These are phyloP conservation scores for Eubasilissa regina DNA, from an alignment of 1,140 invertebrate species.

Conservation along the genomic window DNA sequence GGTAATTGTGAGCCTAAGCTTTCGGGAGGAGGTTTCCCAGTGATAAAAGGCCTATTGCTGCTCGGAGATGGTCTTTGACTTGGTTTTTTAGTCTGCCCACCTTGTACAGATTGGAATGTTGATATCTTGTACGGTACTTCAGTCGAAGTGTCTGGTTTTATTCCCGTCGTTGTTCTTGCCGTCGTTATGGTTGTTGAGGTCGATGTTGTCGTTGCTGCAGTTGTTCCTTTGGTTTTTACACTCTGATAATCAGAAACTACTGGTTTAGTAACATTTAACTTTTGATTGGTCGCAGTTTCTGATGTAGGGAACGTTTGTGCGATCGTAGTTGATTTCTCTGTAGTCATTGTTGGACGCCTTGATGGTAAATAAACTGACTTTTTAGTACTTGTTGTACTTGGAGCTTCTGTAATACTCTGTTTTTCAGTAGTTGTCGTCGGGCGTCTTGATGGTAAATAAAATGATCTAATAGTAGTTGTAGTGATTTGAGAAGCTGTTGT, in stretches of 20 bases:
- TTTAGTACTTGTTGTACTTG: conserved; percentile 27
- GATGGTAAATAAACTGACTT: conserved; percentile 43
- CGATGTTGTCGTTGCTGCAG: not conserved
- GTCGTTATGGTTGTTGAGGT: not conserved
- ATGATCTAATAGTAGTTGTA: conserved; percentile 44
- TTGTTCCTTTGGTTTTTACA: too few species aligned
- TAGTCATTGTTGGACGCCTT: conserved; percentile 58
- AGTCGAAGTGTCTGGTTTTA: conserved; percentile 61
- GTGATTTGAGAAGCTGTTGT: not conserved
- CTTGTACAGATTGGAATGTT: conserved; percentile 72
- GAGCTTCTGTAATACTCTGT: not conserved
- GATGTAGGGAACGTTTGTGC: not conserved
- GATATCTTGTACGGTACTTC: conserved; percentile 69
- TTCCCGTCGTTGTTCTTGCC: conserved; percentile 46
- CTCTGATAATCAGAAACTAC: too few species aligned
- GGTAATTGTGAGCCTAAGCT: conserved; percentile 44
- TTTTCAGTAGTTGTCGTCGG: not conserved
- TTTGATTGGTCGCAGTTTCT: not conserved
- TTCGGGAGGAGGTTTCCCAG: conserved; percentile 9
- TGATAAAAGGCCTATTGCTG: conserved; percentile 1
- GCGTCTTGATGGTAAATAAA: conserved; percentile 37
- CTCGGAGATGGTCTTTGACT: conserved; percentile 60
- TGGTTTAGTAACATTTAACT: too few species aligned
- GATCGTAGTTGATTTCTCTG: conserved; percentile 49
- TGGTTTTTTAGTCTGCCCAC: conserved; percentile 63